Conservation (phyloP, 2,797 vertebrate genomes). For the Eulemur coronatus region DNA sequence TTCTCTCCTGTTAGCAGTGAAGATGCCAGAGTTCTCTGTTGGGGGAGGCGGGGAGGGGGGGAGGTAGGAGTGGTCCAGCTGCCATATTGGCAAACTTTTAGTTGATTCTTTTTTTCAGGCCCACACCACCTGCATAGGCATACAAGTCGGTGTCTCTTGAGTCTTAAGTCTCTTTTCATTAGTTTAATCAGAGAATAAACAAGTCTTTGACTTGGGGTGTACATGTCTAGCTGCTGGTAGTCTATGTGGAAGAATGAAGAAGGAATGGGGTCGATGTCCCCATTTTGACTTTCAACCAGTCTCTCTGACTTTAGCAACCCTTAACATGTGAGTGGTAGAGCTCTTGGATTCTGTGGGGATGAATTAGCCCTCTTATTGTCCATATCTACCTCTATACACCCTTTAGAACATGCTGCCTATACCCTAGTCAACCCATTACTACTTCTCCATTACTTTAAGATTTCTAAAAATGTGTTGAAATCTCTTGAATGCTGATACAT, state of each 20-base stretch:
- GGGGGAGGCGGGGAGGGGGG: no score
- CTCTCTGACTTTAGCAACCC: background rate
- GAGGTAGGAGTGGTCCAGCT: background rate
- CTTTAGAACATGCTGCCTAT: background rate
- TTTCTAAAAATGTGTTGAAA: constrained; percentile 7
- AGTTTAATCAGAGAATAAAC: background rate
- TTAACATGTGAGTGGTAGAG: background rate
- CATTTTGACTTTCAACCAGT: background rate
- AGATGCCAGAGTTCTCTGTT: background rate
- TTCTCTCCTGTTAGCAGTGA: background rate
- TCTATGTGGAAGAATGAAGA: background rate
- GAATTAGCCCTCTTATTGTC: background rate
- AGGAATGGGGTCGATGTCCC: background rate
- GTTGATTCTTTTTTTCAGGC: background rate
- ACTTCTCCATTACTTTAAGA: background rate
- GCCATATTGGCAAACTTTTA: background rate
- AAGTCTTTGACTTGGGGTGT: background rate
- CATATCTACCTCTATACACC: background rate
- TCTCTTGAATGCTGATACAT: background rate
- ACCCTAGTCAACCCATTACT: background rate
- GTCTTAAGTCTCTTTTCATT: background rate
- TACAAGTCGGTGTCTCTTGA: background rate
- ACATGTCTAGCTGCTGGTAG: background rate
- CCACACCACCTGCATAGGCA: background rate
- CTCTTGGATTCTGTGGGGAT: background rate